Conservation (phyloP, 1,140 invertebrate genomes). For the Orussus abietinus region DNA sequence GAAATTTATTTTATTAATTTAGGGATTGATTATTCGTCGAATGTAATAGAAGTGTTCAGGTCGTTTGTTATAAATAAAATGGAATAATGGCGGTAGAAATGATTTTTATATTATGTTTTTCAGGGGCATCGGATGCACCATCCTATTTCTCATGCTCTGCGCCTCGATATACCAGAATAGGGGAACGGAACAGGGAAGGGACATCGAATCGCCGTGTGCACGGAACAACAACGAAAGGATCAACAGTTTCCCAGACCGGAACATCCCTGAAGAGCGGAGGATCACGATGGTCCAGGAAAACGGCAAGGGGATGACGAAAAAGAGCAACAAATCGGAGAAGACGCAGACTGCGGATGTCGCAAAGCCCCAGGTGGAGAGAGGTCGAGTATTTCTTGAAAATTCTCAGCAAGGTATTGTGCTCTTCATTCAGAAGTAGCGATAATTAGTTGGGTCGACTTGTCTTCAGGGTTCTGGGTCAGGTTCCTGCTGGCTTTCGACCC, state of each 20-base stretch:
- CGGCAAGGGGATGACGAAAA: conserved; percentile 44
- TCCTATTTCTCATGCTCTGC: conserved; percentile 57
- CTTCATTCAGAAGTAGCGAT: too few species aligned
- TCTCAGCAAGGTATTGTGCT: conserved; percentile 2
- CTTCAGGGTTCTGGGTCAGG: conserved; percentile 55
- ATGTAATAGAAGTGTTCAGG: not conserved
- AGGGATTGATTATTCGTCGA: too few species aligned
- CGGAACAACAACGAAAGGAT: conserved; percentile 49
- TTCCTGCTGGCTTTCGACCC: conserved; percentile 62
- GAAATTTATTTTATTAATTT: too few species aligned
- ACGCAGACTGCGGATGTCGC: conserved; percentile 17
- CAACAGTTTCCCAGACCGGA: conserved; percentile 39
- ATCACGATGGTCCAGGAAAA: conserved; percentile 34
- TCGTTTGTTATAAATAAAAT: too few species aligned
- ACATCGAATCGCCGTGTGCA: conserved; percentile 36
- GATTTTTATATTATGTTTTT: conserved; percentile 22
- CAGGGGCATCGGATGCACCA: conserved; percentile 49
- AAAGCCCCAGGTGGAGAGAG: conserved; percentile 23
- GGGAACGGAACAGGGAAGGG: conserved; percentile 29
- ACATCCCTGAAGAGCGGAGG: conserved; percentile 33
- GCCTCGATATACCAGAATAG: conserved; percentile 57
- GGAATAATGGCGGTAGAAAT: too few species aligned
- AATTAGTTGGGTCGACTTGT: too few species aligned
- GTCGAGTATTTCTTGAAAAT: conserved; percentile 9
- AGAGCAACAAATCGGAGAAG: conserved; percentile 33